These are phyloP conservation scores for Sapajus apella DNA, from an alignment of 2,113 vertebrate genomes.

Conservation along the genomic window DNA sequence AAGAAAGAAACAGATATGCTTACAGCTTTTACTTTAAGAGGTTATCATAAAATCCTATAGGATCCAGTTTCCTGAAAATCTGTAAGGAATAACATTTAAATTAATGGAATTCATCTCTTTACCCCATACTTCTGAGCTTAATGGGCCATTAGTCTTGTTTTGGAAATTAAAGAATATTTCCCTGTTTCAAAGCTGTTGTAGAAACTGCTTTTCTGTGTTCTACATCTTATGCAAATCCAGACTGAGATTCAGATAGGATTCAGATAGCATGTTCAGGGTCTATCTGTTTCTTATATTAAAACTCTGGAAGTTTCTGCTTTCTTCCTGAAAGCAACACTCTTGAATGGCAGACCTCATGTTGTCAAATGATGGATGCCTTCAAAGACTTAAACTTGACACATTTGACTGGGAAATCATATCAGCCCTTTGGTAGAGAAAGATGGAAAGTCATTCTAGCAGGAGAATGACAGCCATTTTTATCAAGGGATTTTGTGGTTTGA, in stretches of 20 bases:
- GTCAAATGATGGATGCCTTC: conserved; percentile 40
- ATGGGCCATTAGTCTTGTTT: conserved; percentile 36
- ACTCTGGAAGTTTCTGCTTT: background rate
- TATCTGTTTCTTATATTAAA: background rate
- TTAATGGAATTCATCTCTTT: background rate
- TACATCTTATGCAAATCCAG: background rate
- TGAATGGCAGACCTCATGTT: conserved; percentile 39
- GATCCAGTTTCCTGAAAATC: background rate
- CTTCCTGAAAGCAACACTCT: conserved; percentile 27
- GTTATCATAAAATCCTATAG: conserved; percentile 1
- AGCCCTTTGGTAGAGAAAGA: conserved; percentile 23
- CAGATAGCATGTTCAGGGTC: background rate
- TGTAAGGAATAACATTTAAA: background rate
- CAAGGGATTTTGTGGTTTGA: conserved; percentile 41
- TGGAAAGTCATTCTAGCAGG: background rate
- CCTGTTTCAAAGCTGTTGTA: background rate
- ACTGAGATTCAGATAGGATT: background rate
- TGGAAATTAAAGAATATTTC: background rate
- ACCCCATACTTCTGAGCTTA: background rate
- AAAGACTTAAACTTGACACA: conserved; percentile 44
- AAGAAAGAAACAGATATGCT: background rate
- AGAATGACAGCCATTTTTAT: conserved; percentile 53
- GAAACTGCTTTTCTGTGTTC: background rate
- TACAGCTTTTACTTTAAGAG: conserved; percentile 6
- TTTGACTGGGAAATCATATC: conserved; percentile 47